Base-by-base conservation (phyloP, 1,140 invertebrate genomes). In the Eueides isabella region DNA sequence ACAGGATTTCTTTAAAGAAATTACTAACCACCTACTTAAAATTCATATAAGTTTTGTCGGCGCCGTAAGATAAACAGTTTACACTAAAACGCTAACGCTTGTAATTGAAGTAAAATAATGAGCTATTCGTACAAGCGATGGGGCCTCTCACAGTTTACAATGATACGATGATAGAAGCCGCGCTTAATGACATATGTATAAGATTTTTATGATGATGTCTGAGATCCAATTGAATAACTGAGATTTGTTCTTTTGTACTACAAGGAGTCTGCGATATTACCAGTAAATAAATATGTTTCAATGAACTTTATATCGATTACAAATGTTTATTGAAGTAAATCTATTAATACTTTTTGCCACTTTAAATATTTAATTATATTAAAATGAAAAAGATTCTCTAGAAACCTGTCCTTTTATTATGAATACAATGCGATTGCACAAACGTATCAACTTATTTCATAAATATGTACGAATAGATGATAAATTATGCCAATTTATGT, bases 141-240 rank as follows among this genome's bases (percentile, higher is more conserved):
- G 81, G 87, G 88, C 86, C 87, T 83, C 88, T 88, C 79, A 55
- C 62, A 71, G 77, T 79, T 79, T 77, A 72, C 74, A 69, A 67
- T 76, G 61, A 82, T 80, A 76, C 77, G 71, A 74, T 80, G 72
- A 80, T 77, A 74, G 71, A 74, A 71, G 31, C 44, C 73, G 62
- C 66, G 28, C 33, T 71, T 55, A 71, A 75, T 71, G 48, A 67
- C 63, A 70, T 55, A 30, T 70, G 61, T 71, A 38, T 71, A 73
- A 55, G 16, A 71, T 38, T 75, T 44, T 62, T 62, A 67, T 16
- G 64, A 61, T 55, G 12, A 44, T 35, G 48, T 69, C 19, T 44
- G 28, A 61, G n/a, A 26, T 1, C 5, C 33, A n/a, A 30, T 41
- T 55, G 48, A 55, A 55, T 55, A 55, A 5, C 19, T 55, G 48